phyloP scores from a whole-genome alignment of 2,888 invertebrate species.

The Timandra comae region DNA sequence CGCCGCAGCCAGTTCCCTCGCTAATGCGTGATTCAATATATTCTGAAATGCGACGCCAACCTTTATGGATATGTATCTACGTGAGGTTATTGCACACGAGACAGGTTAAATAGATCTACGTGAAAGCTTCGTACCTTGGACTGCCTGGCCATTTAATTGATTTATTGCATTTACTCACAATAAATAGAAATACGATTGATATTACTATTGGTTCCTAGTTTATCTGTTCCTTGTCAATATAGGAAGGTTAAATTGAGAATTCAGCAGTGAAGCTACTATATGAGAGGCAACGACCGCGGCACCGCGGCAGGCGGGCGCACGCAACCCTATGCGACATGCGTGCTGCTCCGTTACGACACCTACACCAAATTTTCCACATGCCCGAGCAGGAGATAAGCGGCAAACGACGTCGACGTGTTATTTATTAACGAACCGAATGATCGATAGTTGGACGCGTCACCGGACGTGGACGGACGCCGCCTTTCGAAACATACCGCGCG shows the following conservation, averaged over 20 bases:
- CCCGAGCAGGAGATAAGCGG: slow-evolving; percentile 73
- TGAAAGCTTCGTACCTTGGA: slow-evolving; percentile 40
- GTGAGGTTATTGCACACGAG: slow-evolving; percentile 53
- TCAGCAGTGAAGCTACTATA: slow-evolving; percentile 49
- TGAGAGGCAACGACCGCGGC: slow-evolving; percentile 53
- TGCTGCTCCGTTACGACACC: slow-evolving; percentile 74
- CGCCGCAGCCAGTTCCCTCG: slow-evolving; percentile 43
- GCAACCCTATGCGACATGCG: slow-evolving; percentile 66
- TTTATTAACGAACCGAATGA: slow-evolving; percentile 78
- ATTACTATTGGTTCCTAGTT: slow-evolving; percentile 5
- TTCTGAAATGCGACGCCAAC: slow-evolving; percentile 42
- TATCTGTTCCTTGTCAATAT: too few relatives aligned
- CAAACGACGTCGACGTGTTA: slow-evolving; percentile 72
- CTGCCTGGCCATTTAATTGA: slow-evolving; percentile 11
- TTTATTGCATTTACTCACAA: slow-evolving; percentile 4
- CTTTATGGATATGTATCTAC: slow-evolving; percentile 49
- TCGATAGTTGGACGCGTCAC: slow-evolving; percentile 75
- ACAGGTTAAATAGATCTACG: slow-evolving; percentile 40
- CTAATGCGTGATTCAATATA: slow-evolving; percentile 52
- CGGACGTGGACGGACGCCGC: slow-evolving; percentile 65
- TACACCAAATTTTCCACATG: slow-evolving; percentile 77
- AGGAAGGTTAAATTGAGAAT: slow-evolving; percentile 55
- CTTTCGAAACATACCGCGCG: slow-evolving; percentile 66
- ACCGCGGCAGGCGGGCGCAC: slow-evolving; percentile 52
- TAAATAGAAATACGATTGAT: too few relatives aligned